phyloP scores from a whole-genome alignment of 1,140 invertebrate species.

The Musca domestica region DNA sequence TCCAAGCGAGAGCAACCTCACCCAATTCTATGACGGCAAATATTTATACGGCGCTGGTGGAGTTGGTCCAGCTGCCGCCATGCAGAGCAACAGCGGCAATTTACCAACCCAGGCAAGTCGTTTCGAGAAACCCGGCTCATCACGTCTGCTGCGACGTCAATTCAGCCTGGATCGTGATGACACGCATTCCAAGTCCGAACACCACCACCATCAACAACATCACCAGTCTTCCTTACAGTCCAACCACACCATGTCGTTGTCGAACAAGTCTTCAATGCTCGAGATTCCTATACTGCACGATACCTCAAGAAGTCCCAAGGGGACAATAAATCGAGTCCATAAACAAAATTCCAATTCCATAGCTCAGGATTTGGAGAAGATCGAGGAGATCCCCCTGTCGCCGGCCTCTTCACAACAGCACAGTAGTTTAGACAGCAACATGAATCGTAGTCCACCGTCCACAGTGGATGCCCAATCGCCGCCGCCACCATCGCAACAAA shows the following conservation, averaged over 20 bases:
- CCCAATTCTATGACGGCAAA: slow-evolving; percentile 52
- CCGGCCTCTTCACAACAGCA: slow-evolving; percentile 49
- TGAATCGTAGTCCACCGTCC: slow-evolving; percentile 50
- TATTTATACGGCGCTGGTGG: slow-evolving; percentile 35
- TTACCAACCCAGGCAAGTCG: slow-evolving; percentile 32
- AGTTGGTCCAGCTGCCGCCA: slow-evolving; percentile 25
- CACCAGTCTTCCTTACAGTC: slow-evolving; percentile 42
- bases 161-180: slow-evolving; percentile 70
- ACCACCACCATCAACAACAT: slow-evolving; percentile 35
- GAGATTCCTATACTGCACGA: slow-evolving; percentile 47
- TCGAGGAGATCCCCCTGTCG: slow-evolving; percentile 65
- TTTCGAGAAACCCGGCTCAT: slow-evolving; percentile 43
- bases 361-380: slow-evolving; percentile 67
- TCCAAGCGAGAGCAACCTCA: slow-evolving; percentile 62
- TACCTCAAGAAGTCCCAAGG: slow-evolving; percentile 45
- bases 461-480: slow-evolving; percentile 46
- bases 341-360: slow-evolving; percentile 72
- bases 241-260: slow-evolving; percentile 37
- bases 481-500: slow-evolving; percentile 23
- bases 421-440: slow-evolving; percentile 49
- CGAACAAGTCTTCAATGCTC: slow-evolving; percentile 41
- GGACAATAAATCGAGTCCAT: slow-evolving; percentile 54
- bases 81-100: slow-evolving; percentile 32
- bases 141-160: slow-evolving; percentile 64
- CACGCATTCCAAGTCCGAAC: slow-evolving; percentile 43